Base-by-base conservation (phyloP, 2,797 vertebrate genomes). In the Siniperca scherzeri region DNA sequence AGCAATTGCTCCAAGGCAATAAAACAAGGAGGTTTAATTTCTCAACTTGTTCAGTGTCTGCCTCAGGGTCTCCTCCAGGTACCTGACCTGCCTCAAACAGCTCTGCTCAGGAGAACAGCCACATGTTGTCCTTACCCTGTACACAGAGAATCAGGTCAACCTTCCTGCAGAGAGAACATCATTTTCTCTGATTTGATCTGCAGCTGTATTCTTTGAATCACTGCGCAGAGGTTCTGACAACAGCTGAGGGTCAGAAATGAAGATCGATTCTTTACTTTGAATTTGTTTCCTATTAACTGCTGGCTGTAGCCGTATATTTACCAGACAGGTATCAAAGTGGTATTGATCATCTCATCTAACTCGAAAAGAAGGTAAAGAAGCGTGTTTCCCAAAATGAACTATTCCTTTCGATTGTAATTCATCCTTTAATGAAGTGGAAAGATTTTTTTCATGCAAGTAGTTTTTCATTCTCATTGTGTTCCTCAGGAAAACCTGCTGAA, bases 121-220 rank as follows among this genome's bases (percentile, higher is more conserved):
- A 9, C 33, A 6, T 19, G 36, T 12, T 16, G n/a, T 44, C 74
- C 52, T 42, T 7, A 11, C 40, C 4, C 30, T 3, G 42, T 1
- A 3, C 40, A 3, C 30, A 3, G 7, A 62, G 7, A 62, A 44
- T 65, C 66, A 46, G 73, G 66, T 67, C 77, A 42, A 30, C 42
- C 21, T 19, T 66, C 84, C 87, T 57, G 71, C 83, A 44, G 82
- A 74, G 76, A 72, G n/a, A 62, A 74, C 44, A 59, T 78, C 1
- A 21, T 69, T 70, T 77, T 19, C 30, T 80, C 60, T 27, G 68
- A 57, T 80, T 42, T 12, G 13, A 74, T 81, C 38, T 59, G 74
- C 17, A 22, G 65, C 3, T 22, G 21, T 21, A 12, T 46, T 25
- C n/a, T 46, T 36, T 17, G 17, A 78, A 9, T 52, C 61, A 50